These are phyloP conservation scores for Leptinotarsa texana DNA, from an alignment of 1,140 invertebrate species.

Conservation along the genomic window DNA sequence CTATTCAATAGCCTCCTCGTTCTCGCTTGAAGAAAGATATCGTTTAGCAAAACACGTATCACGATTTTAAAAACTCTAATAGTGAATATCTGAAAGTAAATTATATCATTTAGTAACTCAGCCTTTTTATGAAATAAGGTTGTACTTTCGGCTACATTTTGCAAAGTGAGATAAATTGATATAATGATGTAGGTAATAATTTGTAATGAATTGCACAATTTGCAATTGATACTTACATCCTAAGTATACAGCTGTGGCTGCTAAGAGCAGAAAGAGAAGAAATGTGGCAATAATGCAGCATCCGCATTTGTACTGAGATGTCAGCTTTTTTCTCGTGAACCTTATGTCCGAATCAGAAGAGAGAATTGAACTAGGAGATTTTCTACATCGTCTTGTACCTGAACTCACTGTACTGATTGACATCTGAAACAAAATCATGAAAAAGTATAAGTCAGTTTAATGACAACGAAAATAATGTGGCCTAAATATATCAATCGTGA, in stretches of 20 bases:
- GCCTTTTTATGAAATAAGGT: too few species aligned
- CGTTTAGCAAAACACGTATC: too few species aligned
- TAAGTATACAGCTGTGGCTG: constrained; percentile 81
- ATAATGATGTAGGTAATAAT: background rate
- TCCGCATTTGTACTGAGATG: constrained; percentile 77
- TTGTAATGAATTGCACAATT: constrained; percentile 7
- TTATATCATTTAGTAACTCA: too few species aligned
- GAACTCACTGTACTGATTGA: constrained; percentile 50
- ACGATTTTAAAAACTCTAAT: too few species aligned
- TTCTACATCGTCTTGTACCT: constrained; percentile 46
- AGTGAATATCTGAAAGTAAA: too few species aligned
- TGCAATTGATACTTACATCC: constrained; percentile 72
- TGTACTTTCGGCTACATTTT: too few species aligned
- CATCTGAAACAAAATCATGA: constrained; percentile 47
- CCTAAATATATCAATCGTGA: too few species aligned
- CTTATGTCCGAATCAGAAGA: constrained; percentile 84
- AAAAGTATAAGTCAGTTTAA: too few species aligned
- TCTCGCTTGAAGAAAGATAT: too few species aligned
- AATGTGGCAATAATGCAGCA: constrained; percentile 83
- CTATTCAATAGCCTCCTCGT: too few species aligned
- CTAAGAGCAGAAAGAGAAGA: constrained; percentile 77
- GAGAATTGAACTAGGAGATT: constrained; percentile 73
- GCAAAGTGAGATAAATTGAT: too few species aligned
- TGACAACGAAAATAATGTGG: too few species aligned
- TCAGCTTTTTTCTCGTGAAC: constrained; percentile 80